Conservation (phyloP, 2,113 vertebrate species). For the Rhadina sibilatrix region DNA sequence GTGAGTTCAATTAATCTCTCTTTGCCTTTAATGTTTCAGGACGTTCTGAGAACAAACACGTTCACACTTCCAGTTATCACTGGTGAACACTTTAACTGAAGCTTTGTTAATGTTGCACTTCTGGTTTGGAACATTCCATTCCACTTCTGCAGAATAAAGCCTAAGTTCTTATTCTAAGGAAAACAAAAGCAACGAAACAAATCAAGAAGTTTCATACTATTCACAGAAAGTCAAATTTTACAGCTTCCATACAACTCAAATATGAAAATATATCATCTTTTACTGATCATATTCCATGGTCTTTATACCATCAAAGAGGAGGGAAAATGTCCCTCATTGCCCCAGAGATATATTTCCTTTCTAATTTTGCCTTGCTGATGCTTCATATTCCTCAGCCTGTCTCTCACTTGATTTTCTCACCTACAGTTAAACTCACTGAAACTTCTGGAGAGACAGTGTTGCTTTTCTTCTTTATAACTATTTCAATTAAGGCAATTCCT, state of each 20-base stretch:
- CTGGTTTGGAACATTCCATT: not conserved
- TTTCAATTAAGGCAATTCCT: not conserved
- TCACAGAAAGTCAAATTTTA: not conserved
- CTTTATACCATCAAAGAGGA: not conserved
- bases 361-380: not conserved
- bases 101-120: not conserved
- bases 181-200: not conserved
- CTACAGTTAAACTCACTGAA: not conserved
- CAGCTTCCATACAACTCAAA: not conserved
- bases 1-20: not conserved
- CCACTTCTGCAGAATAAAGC: not conserved
- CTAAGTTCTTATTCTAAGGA: not conserved
- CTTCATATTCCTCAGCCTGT: not conserved
- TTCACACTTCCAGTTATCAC: rapidly evolving
- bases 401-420: not conserved
- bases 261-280: not conserved
- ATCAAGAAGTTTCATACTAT: not conserved
- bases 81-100: rapidly evolving
- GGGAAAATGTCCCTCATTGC: not conserved
- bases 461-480: not conserved
- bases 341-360: not conserved
- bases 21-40: not conserved
- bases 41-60: rapidly evolving
- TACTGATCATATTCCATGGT: not conserved
- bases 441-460: not conserved